phyloP scores from a whole-genome alignment of 1,140 invertebrate genomes.

The Colletes gigas region DNA sequence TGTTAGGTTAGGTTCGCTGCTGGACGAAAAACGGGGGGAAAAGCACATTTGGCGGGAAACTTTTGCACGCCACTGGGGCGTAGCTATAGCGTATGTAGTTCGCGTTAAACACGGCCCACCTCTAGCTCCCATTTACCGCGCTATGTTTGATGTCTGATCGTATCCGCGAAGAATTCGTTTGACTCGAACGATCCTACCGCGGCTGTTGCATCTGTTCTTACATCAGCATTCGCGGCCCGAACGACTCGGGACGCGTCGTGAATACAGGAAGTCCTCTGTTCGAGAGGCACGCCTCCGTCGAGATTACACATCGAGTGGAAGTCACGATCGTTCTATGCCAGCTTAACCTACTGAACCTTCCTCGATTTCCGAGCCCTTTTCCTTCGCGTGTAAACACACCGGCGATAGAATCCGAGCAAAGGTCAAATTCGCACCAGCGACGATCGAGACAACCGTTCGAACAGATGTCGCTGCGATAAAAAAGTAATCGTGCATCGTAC shows the following conservation, averaged over 20 bases:
- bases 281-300: slow-evolving; percentile 16
- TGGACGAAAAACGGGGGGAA: too few relatives aligned
- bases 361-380: neutral
- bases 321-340: too few relatives aligned
- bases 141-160: slow-evolving; percentile 51
- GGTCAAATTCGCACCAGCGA: neutral
- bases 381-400: neutral
- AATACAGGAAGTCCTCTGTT: slow-evolving; percentile 51
- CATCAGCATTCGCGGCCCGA: slow-evolving; percentile 39
- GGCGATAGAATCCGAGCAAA: neutral
- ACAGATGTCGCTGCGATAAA: too few relatives aligned
- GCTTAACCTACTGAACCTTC: slow-evolving; percentile 24
- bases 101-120: neutral
- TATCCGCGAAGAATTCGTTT: slow-evolving; percentile 49
- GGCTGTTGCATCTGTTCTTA: slow-evolving; percentile 49
- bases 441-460: too few relatives aligned
- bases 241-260: neutral
- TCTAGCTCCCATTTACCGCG: neutral
- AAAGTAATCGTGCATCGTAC: too few relatives aligned
- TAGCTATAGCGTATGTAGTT: too few relatives aligned
- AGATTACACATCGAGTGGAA: slow-evolving; percentile 28
- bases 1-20: too few relatives aligned
- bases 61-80: too few relatives aligned
- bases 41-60: too few relatives aligned
- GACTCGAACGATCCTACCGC: slow-evolving; percentile 30